Base-by-base conservation (phyloP, 2,113 vertebrate genomes). In the Channa argus region DNA sequence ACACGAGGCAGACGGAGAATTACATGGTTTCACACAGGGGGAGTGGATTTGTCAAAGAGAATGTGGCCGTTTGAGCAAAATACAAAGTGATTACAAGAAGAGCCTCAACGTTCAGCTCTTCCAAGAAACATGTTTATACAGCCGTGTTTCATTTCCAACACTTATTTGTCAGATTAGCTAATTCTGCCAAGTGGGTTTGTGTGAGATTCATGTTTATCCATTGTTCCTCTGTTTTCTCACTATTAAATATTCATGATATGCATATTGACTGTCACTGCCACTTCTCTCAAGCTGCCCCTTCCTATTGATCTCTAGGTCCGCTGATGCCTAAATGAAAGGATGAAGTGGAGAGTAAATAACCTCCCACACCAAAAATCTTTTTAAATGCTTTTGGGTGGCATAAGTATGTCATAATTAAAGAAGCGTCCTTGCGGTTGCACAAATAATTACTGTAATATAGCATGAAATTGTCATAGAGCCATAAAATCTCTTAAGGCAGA, bases 171-270 rank as follows among this genome's bases (percentile, higher is more conserved):
- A 50, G 58, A 77, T 77, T 67, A 74, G 63, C 37, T 2, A 75
- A 50, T 45, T 49, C 71, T 63, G 46, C 65, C 51, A 12, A 43
- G 5, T 60, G 73, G 64, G 77, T 77, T 67, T 54, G 52, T 37
- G 52, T 41, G 56, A 77, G 79, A 74, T 69, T 61, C 47, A 45
- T 76, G 63, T 68, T 70, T 5, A 60, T 71, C 63, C 41, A 5
- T 71, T 51, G 60, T 77, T 24, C 76, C 61, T 74, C 60, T 76
- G 45, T 85, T 79, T 74, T 71, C 67, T 49, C 63, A 14, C 33
- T 53, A 77, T 86, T 63, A 65, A 74, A 71, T 84, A 81, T 83
- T 83, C 68, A 87, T 78, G 70, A 77, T 58, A 73, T 79, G 82
- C 77, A 81, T 76, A 85, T 78, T 83, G 66, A 85, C 73, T 70